phyloP scores from a whole-genome alignment of 2,888 invertebrate genomes.

The Helobdella robusta region DNA sequence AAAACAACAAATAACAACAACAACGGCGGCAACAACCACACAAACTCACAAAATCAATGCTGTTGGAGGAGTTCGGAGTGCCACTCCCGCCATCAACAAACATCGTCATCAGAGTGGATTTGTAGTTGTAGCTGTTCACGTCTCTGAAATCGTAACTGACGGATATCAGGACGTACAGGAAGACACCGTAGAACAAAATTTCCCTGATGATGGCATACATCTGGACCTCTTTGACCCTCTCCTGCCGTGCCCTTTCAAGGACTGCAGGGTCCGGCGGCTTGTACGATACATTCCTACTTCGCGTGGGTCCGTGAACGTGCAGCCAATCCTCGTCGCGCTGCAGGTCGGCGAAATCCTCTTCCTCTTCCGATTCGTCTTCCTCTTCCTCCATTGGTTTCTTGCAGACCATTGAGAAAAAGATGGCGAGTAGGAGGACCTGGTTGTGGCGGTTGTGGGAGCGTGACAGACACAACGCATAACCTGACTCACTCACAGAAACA shows the following conservation, averaged over 20 bases:
- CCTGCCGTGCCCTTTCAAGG: conserved; percentile 45
- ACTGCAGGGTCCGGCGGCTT: conserved; percentile 45
- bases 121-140: conserved; percentile 47
- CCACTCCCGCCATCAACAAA: conserved; percentile 21
- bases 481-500: background rate
- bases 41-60: conserved; percentile 22
- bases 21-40: no score
- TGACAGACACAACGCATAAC: no score
- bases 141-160: conserved; percentile 50
- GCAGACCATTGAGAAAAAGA: conserved; percentile 46
- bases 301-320: conserved; percentile 35
- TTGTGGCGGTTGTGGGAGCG: no score
- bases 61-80: conserved; percentile 7
- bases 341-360: conserved; percentile 38
- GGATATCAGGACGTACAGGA: conserved; percentile 51
- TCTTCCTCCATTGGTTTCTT: conserved; percentile 43
- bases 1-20: no score
- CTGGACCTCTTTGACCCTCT: conserved; percentile 50
- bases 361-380: conserved; percentile 43
- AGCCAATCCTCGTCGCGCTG: conserved; percentile 45
- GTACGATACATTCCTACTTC: conserved; percentile 39
- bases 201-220: conserved; percentile 51
- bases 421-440: conserved; percentile 48
- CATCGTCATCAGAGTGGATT: conserved; percentile 43
- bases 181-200: conserved; percentile 50